Evolutionary conservation across 2,797 vertebrate genomes (phyloP), one percentile per base, ranked within the genome.

Genomic region (Neosalanx taihuensis): DNA sequence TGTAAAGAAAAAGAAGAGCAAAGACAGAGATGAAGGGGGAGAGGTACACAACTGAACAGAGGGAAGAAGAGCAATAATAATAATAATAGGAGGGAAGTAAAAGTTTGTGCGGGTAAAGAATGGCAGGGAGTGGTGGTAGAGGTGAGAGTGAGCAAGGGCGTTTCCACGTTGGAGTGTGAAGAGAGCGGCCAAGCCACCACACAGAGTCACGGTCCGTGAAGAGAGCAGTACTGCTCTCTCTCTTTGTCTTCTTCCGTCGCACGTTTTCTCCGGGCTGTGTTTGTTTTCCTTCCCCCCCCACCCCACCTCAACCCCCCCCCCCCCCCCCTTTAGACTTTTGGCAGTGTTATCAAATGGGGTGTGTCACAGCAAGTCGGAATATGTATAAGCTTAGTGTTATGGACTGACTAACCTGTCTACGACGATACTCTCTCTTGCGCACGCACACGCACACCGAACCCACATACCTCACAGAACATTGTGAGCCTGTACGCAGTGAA

Each of bases 331-430:
- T 62, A 29, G 64, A 70, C 86, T 88, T 88, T 77, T 84, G 77
- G 73, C 78, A 74, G 71, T 17, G 17, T 9, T 76, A 76, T 84
- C 82, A 83, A 59, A 79, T 76, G 84, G 87, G 79, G 87, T 86
- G 71, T 72, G 76, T 91, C 89, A 84, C 85, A 79, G 23, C 64
- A 78, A 80, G 81, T 81, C 85, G 80, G 85, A 77, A 78, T 78
- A 73, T 63, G 78, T 76, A 86, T 83, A 86, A 79, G 18, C 29
- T 73, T 57, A 26, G 60, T 69, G 51, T 26, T 59, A 56, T 37
- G 67, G 41, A 58, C 56, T n/a, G 33, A 71, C 69, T 73, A 7
- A 62, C 41, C 35, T 73, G 59, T 69, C 64, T 4, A 20, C 26
- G 5, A 33, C 15, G 26, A 69, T 35, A 46, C 56, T 17, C 57